These are phyloP conservation scores for Aethes cnicana DNA, from an alignment of 2,888 invertebrate species.

Conservation along the genomic window DNA sequence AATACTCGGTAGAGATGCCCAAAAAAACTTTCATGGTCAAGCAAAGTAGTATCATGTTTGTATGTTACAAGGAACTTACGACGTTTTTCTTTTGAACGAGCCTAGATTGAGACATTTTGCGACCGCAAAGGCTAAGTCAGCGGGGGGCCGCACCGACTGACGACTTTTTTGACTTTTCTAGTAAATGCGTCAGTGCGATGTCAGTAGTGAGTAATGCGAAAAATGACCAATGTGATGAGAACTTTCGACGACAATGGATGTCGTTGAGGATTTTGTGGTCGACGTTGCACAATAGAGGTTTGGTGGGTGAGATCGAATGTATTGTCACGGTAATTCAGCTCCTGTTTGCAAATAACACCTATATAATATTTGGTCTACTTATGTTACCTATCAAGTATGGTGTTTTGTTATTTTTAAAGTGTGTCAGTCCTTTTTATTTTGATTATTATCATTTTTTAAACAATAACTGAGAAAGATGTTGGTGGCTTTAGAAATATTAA, in stretches of 20 bases:
- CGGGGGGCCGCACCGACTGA: constrained; percentile 66
- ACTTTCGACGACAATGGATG: constrained; percentile 41
- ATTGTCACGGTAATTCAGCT: background rate
- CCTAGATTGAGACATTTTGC: constrained; percentile 73
- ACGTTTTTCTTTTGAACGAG: no score
- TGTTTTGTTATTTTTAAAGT: no score
- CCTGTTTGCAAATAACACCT: no score
- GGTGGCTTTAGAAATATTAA: no score
- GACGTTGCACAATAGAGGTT: constrained; percentile 36
- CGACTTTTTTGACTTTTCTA: constrained; percentile 53
- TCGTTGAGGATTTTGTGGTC: constrained; percentile 46
- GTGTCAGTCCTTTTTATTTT: no score
- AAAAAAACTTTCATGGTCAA: no score
- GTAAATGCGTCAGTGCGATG: constrained; percentile 59
- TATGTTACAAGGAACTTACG: no score
- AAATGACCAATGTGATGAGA: constrained; percentile 17
- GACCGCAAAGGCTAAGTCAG: constrained; percentile 71
- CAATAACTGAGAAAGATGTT: no score
- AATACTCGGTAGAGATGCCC: constrained; percentile 16
- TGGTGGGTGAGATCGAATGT: constrained; percentile 35
- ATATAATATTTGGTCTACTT: no score
- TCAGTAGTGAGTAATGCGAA: constrained; percentile 38
- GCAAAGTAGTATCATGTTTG: no score
- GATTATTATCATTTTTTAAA: no score
- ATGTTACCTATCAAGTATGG: no score